Percentiles rank a stretch among this genome's conserved stretches.
phyloP scores from a whole-genome alignment of 2,113 vertebrate genomes.

The Daboia siamensis region DNA sequence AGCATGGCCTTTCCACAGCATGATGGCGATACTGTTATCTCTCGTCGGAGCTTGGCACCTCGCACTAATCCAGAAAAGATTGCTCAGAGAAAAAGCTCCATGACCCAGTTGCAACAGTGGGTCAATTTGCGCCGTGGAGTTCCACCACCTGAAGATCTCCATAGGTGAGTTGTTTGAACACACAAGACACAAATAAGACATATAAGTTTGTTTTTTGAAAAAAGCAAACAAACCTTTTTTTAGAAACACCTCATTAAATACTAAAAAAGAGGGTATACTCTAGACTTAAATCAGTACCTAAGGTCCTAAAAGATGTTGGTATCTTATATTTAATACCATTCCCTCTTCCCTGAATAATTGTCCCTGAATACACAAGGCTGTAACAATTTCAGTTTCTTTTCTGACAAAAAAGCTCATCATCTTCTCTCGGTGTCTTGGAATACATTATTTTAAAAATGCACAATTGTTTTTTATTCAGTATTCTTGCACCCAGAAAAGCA shows the following conservation, averaged over 20 bases:
- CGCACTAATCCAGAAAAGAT: slow-evolving; percentile 81
- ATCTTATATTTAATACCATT: not conserved
- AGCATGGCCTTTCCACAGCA: slow-evolving; percentile 60
- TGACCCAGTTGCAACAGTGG: slow-evolving; percentile 96
- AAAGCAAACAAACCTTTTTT: too few relatives aligned
- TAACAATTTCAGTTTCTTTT: not conserved
- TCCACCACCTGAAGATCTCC: slow-evolving; percentile 76
- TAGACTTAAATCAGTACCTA: not conserved
- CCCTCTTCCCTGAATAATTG: not conserved
- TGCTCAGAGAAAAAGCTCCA: slow-evolving; percentile 93
- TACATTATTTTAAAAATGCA: not conserved
- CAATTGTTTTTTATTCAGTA: not conserved
- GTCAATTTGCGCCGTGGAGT: slow-evolving; percentile 84
- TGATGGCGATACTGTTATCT: slow-evolving; percentile 67
- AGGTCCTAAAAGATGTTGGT: not conserved
- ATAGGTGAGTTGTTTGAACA: slow-evolving; percentile 72
- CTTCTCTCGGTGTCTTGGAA: not conserved
- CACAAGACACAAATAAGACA: not conserved
- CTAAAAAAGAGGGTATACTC: not conserved
- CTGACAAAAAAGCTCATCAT: not conserved
- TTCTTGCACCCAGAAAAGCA: not conserved
- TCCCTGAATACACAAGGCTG: not conserved
- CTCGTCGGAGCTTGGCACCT: slow-evolving; percentile 74
- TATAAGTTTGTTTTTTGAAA: not conserved
- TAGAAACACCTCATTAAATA: not conserved